phyloP scores from a whole-genome alignment of 2,113 vertebrate species.

The Xiphophorus couchianus region DNA sequence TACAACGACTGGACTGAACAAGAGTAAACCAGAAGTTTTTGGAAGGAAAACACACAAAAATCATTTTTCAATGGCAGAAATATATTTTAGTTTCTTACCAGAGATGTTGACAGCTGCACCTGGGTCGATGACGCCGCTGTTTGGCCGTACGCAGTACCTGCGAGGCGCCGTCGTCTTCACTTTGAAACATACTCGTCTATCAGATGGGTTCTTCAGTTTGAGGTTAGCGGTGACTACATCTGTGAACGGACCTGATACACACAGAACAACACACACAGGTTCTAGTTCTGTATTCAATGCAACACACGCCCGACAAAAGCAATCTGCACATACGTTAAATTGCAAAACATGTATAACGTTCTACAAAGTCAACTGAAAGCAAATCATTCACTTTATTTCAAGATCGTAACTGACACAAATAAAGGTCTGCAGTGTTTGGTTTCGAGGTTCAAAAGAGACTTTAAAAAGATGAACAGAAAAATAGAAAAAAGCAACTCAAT shows the following conservation, averaged over 20 bases:
- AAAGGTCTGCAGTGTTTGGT: not conserved
- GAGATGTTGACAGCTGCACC: constrained; percentile 90
- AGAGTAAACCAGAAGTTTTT: too few species aligned
- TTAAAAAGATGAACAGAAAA: constrained; percentile 35
- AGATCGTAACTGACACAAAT: not conserved
- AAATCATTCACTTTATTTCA: not conserved
- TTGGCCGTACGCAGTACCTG: constrained; percentile 97
- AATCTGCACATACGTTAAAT: not conserved
- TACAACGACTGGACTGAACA: too few species aligned
- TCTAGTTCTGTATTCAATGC: not conserved
- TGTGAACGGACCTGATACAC: constrained; percentile 92
- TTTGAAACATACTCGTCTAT: constrained; percentile 97
- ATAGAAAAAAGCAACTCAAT: constrained; percentile 37
- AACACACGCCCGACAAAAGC: not conserved
- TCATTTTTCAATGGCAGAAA: not conserved
- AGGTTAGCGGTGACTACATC: constrained; percentile 98
- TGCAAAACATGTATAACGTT: not conserved
- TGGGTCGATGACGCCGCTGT: constrained; percentile 94
- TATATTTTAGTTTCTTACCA: constrained; percentile 74
- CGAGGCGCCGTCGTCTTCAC: constrained; percentile 99
- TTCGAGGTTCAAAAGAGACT: constrained; percentile 1
- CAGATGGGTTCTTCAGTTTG: constrained; percentile 95
- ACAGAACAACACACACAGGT: not conserved
- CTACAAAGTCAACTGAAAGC: too few species aligned
- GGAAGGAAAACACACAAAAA: too few species aligned